A percentile compares a stretch with the other conserved stretches of the same genome.
phyloP scores from a whole-genome alignment of 2,888 invertebrate species.

The Harpalus rubripes region DNA sequence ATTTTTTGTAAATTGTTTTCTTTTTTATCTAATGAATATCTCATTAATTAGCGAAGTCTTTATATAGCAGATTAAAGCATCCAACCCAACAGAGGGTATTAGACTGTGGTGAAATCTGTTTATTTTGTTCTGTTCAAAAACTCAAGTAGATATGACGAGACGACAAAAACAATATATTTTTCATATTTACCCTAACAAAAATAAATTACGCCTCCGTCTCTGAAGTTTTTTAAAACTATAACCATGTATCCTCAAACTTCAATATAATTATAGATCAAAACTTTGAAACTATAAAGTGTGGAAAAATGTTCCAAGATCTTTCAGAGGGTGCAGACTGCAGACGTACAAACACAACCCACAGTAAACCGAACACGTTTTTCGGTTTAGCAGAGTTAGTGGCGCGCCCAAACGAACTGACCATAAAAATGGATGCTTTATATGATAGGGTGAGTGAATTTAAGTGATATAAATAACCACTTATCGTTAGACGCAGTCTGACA shows the following conservation, averaged over 20 bases:
- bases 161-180: no score
- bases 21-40: no score
- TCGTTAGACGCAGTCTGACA: constrained; percentile 38
- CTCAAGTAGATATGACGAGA: no score
- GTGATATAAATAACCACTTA: constrained; percentile 63
- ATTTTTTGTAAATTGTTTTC: no score
- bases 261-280: neutral
- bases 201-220: no score
- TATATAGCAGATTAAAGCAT: no score
- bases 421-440: constrained; percentile 55
- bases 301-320: neutral
- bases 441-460: constrained; percentile 55
- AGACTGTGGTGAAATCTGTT: no score
- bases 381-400: constrained; percentile 37
- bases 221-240: neutral
- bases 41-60: no score
- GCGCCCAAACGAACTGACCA: constrained; percentile 34
- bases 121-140: no score
- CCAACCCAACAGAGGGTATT: no score
- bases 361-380: constrained; percentile 52
- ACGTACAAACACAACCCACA: neutral
- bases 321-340: neutral
- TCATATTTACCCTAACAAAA: no score
- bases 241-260: neutral
- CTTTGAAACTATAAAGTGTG: neutral